Evolutionary conservation across 2,113 vertebrate species (phyloP), one percentile per base, ranked within the genome.

Genomic region (Aegithalos caudatus): DNA sequence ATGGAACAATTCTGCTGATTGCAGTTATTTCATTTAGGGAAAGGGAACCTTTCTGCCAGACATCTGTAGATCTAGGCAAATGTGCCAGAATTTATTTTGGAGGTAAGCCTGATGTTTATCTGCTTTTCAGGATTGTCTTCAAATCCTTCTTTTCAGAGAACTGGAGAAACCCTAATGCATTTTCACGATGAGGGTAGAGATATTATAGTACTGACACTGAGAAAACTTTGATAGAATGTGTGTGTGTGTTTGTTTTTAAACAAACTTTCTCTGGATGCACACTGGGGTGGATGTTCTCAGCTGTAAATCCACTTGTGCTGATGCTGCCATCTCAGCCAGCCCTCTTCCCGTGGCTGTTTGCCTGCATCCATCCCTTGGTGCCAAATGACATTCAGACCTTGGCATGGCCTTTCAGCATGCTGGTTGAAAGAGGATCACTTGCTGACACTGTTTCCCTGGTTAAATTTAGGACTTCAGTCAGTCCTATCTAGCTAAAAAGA

Each of bases 371-470:
- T 37, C 60, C 48, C 45, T 33, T 18, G 24, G 50, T 35, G 42
- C 78, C 88, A 69, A 67, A 76, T 76, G 60, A 47, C 51, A 54
- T 57, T 84, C 56, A 81, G 88, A 71, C 76, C 80, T 83, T 62
- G 64, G 35, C 22, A 18, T 33, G 44, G 60, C 51, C 54, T 93
- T 84, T 81, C 25, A 22, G 56, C 31, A 25, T 74, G 42, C 57
- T 92, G 33, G 25, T 65, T 71, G 94, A 94, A 89, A 95, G 11
- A 66, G 25, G 42, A 88, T 94, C 51, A 10, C 28, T 91, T 94
- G 72, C 91, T 97, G 92, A 92, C 18, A 33, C 24, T 74, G 24
- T 83, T 96, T 93, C 42, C 56, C 24, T 58, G 24, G 19, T 31
- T 94, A 92, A 86, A 74, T 70, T 95, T 90, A 78, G 69, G 38